Conservation (phyloP, 2,797 vertebrate genomes). For the Hoplostethus mediterraneus region DNA sequence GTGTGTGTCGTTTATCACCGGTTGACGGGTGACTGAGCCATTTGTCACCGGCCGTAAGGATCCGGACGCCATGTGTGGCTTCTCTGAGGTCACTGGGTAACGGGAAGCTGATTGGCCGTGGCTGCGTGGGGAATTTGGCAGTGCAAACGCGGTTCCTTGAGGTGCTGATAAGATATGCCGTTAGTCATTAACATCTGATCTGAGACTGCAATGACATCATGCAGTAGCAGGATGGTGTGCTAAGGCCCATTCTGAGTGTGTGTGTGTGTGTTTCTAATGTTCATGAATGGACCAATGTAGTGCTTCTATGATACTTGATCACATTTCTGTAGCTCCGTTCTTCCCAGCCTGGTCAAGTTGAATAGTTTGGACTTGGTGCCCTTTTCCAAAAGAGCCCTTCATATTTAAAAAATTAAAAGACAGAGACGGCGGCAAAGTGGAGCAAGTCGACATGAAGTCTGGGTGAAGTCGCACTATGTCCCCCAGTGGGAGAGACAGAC, state of each 20-base stretch:
- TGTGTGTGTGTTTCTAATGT: background rate
- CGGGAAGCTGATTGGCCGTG: slow-evolving; percentile 2
- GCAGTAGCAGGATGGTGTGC: slow-evolving; percentile 7
- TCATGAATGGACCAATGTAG: background rate
- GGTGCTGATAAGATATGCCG: background rate
- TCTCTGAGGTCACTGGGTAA: background rate
- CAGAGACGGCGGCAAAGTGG: background rate
- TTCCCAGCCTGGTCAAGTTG: too few species aligned
- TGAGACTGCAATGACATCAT: background rate
- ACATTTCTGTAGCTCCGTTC: too few species aligned
- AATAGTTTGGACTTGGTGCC: too few species aligned
- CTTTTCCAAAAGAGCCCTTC: too few species aligned
- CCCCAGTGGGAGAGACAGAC: background rate
- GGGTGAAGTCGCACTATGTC: slow-evolving; percentile 6
- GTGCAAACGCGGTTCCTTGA: background rate
- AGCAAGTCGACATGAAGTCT: background rate
- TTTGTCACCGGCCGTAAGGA: background rate
- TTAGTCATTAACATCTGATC: slow-evolving; percentile 12
- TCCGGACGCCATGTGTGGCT: slow-evolving; percentile 2
- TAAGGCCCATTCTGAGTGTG: background rate
- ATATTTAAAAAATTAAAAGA: background rate
- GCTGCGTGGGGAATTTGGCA: too few species aligned
- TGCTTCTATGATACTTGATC: background rate
- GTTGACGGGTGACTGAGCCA: slow-evolving; percentile 31
- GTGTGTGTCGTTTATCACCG: slow-evolving; percentile 58